These are phyloP conservation scores for Phallusia fumigata DNA, from an alignment of 23 tunicate genomes.

Conservation along the genomic window DNA sequence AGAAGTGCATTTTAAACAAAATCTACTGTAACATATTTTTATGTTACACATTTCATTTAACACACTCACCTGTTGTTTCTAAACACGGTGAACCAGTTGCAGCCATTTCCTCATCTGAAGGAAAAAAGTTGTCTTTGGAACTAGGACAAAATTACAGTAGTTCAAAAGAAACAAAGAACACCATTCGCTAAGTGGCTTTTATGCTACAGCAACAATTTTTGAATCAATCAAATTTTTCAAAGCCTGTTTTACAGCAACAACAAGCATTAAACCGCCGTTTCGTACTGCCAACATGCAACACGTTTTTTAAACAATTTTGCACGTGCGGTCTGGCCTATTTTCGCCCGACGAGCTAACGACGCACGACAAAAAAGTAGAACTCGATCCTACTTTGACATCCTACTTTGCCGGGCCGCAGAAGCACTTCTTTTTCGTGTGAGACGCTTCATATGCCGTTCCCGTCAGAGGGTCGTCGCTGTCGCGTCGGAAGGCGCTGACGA, in stretches of 20 bases:
- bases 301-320: neutral
- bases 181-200: no score
- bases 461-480: no score
- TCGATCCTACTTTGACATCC: conserved; percentile 15
- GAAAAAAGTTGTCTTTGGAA: neutral
- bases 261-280: no score
- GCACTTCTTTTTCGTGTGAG: neutral
- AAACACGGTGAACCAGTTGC: no score
- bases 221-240: neutral
- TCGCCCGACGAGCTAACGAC: neutral
- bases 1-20: no score
- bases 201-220: neutral
- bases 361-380: neutral
- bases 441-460: no score
- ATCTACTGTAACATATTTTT: neutral
- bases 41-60: neutral
- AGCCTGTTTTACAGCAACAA: no score
- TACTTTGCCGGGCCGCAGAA: neutral
- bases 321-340: no score
- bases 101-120: neutral
- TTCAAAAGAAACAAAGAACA: no score
- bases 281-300: neutral
- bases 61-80: neutral
- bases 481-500: neutral
- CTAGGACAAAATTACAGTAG: neutral